These are phyloP conservation scores for Ceyx margarethae DNA, from an alignment of 2,113 vertebrate genomes.

Conservation along the genomic window DNA sequence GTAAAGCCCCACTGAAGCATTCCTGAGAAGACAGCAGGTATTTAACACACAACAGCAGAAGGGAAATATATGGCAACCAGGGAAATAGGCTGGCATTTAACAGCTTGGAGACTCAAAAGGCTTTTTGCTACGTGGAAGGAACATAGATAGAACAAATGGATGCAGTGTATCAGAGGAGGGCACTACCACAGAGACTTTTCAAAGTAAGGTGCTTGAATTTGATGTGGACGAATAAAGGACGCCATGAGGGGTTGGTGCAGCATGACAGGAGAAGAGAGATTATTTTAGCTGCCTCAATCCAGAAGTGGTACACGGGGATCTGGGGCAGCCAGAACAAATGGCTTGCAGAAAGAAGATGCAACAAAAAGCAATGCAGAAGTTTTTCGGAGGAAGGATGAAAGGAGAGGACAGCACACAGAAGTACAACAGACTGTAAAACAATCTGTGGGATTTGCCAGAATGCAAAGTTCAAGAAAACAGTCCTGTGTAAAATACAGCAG, in stretches of 20 bases:
- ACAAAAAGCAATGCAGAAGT: not conserved
- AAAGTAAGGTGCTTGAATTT: not conserved
- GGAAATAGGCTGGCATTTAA: not conserved
- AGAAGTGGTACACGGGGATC: not conserved
- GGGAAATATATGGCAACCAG: not conserved
- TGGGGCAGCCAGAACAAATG: not conserved
- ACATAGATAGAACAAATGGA: not conserved
- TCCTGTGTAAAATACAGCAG: not conserved
- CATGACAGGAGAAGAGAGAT: fast-evolving
- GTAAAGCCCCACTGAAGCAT: not conserved
- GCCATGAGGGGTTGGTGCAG: not conserved
- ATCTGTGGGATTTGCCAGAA: not conserved
- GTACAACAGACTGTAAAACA: not conserved
- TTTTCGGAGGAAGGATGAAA: not conserved
- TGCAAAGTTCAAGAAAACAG: not conserved
- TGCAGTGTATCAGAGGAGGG: not conserved
- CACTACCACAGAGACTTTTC: not conserved
- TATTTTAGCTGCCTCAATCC: not conserved
- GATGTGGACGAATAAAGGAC: not conserved
- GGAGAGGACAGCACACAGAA: not conserved
- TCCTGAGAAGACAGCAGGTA: not conserved
- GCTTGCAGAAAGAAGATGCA: not conserved
- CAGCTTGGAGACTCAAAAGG: not conserved
- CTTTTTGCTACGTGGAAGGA: not conserved
- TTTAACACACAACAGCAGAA: not conserved